Evolutionary conservation across 1,140 invertebrate genomes (phyloP), one percentile per base, ranked within the genome.

Genomic region (Drosophila truncata): DNA sequence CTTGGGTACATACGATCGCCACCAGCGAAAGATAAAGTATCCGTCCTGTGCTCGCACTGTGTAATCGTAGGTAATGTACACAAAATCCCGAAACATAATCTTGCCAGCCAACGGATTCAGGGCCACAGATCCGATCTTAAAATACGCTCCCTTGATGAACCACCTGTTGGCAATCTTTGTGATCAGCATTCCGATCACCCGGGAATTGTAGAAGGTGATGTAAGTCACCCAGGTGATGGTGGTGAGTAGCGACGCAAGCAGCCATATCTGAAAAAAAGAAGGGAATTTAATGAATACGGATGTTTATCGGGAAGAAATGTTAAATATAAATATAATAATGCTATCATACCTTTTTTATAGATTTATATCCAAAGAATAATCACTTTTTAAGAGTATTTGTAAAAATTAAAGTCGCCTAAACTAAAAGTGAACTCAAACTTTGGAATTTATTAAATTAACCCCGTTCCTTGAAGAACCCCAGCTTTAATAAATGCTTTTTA

Each of bases 1-100:
- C 94, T 98, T 98, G 46, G 97, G 97, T 69, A 98, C 96, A 93
- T 99, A 99, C 49, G 97, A 96, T 77, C 97, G 94, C 98, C 98
- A 99, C 97, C 98, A 99, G 69, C 98, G 95, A 94, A 99, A 99
- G 94, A 99, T 98, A 57, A 99, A 94, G 95, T 98, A 99, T 8
- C 98, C 99, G 95, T 99, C 98, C 94, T 99, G 98, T 71, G 99
- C 95, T 80, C 98, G 95, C 41, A 99, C 92, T 37, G 97, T 97
- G 93, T 97, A 99, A 94, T 99, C 98, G 93, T 98, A 96, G 50
- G 97, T 99, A 42, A 99, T 97, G 82, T 98, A 99, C 54, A 98
- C 96, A 88, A 99, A 95, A 94, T 99, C 98, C 77, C 98, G 95
- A 94, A 99, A 99, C 99, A 99, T 99, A 42, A 99, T 97, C 94